Base-by-base conservation (phyloP, 2,888 invertebrate species). In the Neuroscelio doddi region DNA sequence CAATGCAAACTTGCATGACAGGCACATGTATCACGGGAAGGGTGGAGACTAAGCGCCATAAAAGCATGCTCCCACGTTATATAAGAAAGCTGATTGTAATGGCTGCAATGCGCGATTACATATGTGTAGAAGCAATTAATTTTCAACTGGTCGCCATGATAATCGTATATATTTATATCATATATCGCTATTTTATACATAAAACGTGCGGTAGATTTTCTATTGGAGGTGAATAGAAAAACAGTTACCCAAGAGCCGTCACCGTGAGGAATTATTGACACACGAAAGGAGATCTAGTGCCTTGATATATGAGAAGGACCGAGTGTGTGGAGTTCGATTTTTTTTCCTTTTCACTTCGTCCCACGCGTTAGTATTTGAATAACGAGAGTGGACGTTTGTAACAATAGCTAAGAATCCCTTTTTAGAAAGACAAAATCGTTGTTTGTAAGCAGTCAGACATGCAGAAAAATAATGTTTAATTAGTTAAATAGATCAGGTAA, bases 271-370 rank as follows among this genome's bases (percentile, higher is more conserved):
- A 47, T 47, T 46, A 59, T 59, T 44, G 56, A 59, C 59, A 15
- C 30, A 41, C 36, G 49, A 56, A 45, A 61, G 41, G 53, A 61
- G 65, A 61, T 57, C 41, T 41, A 27, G 39, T 47, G 36, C n/a
- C 24, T 44, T 41, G 55, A 59, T 58, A 59, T 57, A 53, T 45
- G 41, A 57, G 49, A 57, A 65, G n/a, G n/a, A n/a, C n/a, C n/a
- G n/a, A n/a, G n/a, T n/a, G n/a, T n/a, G n/a, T n/a, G n/a, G n/a
- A n/a, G n/a, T n/a, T n/a, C n/a, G n/a, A n/a, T n/a, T n/a, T n/a
- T n/a, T n/a, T n/a, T n/a, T n/a, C n/a, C n/a, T n/a, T n/a, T 64
- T 64, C 57, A 61, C 49, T 52, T 61, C 61, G 39, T 56, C 65
- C 65, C 61, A 65, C 65, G 61, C 64, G 32, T n/a, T n/a, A 38